A percentile compares a stretch with the other conserved stretches of the same genome.
Conservation (phyloP, 2,888 invertebrate genomes). For the Mythimna ferrago region DNA sequence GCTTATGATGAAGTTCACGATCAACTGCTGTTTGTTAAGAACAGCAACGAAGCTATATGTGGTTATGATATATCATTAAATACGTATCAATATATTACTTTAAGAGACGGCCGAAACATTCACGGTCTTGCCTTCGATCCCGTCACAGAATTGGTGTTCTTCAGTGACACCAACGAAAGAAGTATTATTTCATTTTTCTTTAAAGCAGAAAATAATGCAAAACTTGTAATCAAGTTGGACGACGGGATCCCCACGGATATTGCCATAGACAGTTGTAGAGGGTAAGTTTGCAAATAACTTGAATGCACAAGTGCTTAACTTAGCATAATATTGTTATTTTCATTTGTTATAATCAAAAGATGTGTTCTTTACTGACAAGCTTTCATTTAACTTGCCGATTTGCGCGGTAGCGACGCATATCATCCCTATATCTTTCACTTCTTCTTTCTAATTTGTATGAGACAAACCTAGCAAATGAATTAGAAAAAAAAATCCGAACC, state of each 20-base stretch:
- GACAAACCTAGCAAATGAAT: too few relatives aligned
- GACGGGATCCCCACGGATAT: background rate
- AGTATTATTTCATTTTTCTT: slow-evolving; percentile 86
- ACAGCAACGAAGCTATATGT: slow-evolving; percentile 93
- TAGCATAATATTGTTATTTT: background rate
- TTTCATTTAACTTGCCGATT: too few relatives aligned
- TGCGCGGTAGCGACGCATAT: too few relatives aligned
- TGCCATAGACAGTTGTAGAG: background rate
- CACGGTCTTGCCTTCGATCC: slow-evolving; percentile 95
- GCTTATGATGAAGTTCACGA: slow-evolving; percentile 71
- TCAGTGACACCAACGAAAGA: slow-evolving; percentile 93
- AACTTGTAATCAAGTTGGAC: background rate
- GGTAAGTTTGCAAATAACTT: background rate
- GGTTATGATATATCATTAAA: slow-evolving; percentile 84
- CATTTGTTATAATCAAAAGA: too few relatives aligned
- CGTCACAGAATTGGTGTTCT: slow-evolving; percentile 93
- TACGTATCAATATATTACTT: slow-evolving; percentile 82
- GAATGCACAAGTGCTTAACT: background rate
- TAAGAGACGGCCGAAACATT: slow-evolving; percentile 90
- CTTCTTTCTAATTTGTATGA: too few relatives aligned
- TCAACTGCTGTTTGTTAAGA: slow-evolving; percentile 92
- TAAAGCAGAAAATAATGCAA: slow-evolving; percentile 67
- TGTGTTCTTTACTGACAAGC: too few relatives aligned
- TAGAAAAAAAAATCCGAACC: too few relatives aligned
- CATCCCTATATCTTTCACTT: too few relatives aligned